Evolutionary conservation across 1,140 invertebrate species (phyloP).

Genomic region (Drosophila ercepeae): DNA sequence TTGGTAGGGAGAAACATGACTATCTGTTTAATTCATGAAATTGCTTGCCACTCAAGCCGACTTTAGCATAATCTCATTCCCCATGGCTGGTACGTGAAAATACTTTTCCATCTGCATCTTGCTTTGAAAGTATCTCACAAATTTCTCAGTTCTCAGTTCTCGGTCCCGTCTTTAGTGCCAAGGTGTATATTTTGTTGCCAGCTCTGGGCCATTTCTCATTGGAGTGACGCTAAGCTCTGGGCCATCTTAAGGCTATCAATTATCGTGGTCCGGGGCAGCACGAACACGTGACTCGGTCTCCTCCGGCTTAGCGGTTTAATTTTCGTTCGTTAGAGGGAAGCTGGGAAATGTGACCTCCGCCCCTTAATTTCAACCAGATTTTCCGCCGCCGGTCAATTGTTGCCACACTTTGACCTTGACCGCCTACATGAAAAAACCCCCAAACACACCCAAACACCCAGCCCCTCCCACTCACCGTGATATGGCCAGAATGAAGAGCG

Average conservation of each 20-base stretch:
- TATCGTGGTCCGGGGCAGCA: constrained; percentile 30
- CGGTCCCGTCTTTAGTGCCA: not conserved
- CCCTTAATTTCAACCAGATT: constrained; percentile 2
- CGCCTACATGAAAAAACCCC: constrained; percentile 12
- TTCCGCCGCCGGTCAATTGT: constrained; percentile 27
- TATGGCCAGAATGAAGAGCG: not conserved
- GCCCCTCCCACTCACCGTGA: constrained; percentile 10
- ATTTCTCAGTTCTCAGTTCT: constrained; percentile 1
- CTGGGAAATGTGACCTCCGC: constrained; percentile 15
- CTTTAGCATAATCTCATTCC: not conserved
- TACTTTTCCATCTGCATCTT: constrained; percentile 1
- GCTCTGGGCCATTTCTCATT: constrained; percentile 42
- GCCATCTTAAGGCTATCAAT: constrained; percentile 59
- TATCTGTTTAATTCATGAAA: not conserved
- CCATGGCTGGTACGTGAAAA: not conserved
- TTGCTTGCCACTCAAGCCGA: not conserved
- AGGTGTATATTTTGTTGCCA: constrained; percentile 32
- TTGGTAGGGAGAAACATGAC: not conserved
- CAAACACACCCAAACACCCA: constrained; percentile 17
- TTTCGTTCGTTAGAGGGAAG: constrained; percentile 3
- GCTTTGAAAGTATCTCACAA: constrained; percentile 2
- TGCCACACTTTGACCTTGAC: constrained; percentile 45
- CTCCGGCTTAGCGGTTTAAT: constrained; percentile 20
- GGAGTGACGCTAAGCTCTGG: constrained; percentile 37
- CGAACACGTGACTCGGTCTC: constrained; percentile 47